Evolutionary conservation across 2,888 invertebrate genomes (phyloP), one percentile per base, ranked within the genome.

Genomic region (Lacanobia oleracea): DNA sequence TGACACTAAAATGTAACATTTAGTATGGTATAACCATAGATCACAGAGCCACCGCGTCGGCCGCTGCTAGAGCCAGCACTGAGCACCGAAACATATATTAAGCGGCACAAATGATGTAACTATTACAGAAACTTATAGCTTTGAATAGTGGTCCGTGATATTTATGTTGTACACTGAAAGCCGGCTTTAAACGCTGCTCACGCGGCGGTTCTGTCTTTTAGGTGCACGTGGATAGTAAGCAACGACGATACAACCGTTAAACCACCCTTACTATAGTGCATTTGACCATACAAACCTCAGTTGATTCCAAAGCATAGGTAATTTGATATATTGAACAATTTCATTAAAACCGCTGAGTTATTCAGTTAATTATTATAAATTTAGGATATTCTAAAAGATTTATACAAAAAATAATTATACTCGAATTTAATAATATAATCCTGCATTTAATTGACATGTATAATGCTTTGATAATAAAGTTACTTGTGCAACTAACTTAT

Each of bases 371-470:
- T 43, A 6, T 10, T n/a, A 54, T 56, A 18, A 33, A 56, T n/a
- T 59, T 10, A 71, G 12, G 27, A 10, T 21, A 40, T 48, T 57
- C 18, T 37, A 45, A 14, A 8, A 14, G 16, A 0, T 14, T 18
- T 72, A 33, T 23, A 72, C 27, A 43, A 51, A 23, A 43, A 72
- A 27, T 40, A 40, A 10, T 23, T 23, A 48, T 48, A 64, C 43
- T 8, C 21, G 10, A 50, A 7, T 33, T n/a, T 43, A 21, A 63
- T 63, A 62, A 50, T 10, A 61, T 56, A 40, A 51, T 18, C 53
- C 43, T 54, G 10, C 72, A 79, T 60, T 48, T 68, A 73, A 73
- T 67, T 61, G 63, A 57, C 18, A 64, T 69, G 53, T 65, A 75
- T 23, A 69, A 23, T 43, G 21, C 43, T 79, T 53, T 62, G 21